phyloP scores from a whole-genome alignment of 2,888 invertebrate species.

The Coecobrya sp. region DNA sequence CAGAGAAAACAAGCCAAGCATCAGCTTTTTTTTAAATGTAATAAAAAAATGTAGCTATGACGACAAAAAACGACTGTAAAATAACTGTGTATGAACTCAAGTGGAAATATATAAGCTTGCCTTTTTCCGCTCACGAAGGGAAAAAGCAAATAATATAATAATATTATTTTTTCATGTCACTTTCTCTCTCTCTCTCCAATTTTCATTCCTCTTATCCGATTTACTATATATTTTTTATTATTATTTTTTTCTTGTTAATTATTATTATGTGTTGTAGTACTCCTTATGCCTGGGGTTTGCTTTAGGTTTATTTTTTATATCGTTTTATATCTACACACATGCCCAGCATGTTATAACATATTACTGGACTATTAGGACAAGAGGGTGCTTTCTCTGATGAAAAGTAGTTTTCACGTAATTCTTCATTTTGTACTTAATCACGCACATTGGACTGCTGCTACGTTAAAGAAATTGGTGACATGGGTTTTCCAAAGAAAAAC shows the following conservation, averaged over 20 bases:
- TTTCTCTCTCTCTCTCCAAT: neutral
- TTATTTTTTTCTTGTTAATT: conserved; percentile 9
- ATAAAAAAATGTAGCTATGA: no score
- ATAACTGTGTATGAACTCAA: no score
- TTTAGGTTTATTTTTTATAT: neutral
- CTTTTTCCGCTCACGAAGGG: neutral
- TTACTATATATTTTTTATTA: no score
- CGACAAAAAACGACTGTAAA: no score
- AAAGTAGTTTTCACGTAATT: conserved; percentile 79
- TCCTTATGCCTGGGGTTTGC: neutral
- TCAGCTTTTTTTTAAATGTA: no score
- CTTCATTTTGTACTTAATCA: conserved; percentile 75
- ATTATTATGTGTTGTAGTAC: neutral
- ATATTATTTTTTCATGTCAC: neutral
- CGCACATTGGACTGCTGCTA: no score
- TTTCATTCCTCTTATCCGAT: conserved; percentile 25
- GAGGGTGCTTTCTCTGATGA: conserved; percentile 50
- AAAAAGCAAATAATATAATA: neutral
- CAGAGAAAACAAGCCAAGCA: no score
- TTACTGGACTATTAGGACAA: neutral
- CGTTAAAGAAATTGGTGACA: neutral
- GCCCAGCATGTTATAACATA: neutral
- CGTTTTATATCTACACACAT: neutral
- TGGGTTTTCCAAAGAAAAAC: neutral
- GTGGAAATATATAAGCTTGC: no score